Conservation (phyloP, 2,113 vertebrate species). For the Archilochus colubris region DNA sequence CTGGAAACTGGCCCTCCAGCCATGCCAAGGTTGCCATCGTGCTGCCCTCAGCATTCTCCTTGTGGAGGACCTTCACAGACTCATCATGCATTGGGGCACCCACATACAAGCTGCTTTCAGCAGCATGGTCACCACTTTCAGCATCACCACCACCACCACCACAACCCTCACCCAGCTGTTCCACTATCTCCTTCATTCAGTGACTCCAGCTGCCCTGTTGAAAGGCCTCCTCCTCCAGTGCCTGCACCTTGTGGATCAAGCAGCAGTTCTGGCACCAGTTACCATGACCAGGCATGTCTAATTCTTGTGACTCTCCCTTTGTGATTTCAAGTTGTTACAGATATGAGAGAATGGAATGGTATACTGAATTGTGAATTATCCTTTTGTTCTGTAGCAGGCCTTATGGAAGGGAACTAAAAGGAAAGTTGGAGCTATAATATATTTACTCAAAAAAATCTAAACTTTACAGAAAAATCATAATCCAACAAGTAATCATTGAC, state of each 20-base stretch:
- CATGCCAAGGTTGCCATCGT: slow-evolving; percentile 95
- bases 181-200: slow-evolving; percentile 85
- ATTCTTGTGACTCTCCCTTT: not conserved
- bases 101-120: slow-evolving; percentile 91
- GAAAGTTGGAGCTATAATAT: not conserved
- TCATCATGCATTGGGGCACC: slow-evolving; percentile 87
- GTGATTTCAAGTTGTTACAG: not conserved
- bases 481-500: not conserved
- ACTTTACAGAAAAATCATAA: not conserved
- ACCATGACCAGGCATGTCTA: slow-evolving; percentile 84
- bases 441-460: not conserved
- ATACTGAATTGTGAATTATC: not conserved
- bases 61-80: slow-evolving; percentile 89
- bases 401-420: not conserved
- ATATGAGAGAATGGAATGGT: not conserved
- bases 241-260: slow-evolving; percentile 86
- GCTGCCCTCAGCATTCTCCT: slow-evolving; percentile 97
- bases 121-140: slow-evolving; percentile 84
- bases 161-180: slow-evolving; percentile 83
- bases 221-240: slow-evolving; percentile 87
- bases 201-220: slow-evolving; percentile 89
- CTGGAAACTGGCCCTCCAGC: slow-evolving; percentile 85
- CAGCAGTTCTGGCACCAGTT: slow-evolving; percentile 77
- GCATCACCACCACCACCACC: slow-evolving; percentile 89
- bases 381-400: not conserved